Conservation (phyloP, 1,140 invertebrate genomes). For the Solen grandis region DNA sequence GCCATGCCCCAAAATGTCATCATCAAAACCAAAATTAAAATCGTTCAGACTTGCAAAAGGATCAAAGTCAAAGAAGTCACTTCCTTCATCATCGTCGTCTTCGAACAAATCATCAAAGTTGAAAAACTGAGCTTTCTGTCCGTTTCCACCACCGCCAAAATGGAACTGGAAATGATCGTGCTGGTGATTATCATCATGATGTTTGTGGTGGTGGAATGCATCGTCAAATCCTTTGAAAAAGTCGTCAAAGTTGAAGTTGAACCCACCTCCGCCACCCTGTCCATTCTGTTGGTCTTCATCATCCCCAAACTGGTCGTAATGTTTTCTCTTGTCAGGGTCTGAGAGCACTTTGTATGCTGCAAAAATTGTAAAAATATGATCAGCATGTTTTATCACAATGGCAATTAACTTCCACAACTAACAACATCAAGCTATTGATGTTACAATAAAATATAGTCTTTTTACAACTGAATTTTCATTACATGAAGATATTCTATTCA, state of each 20-base stretch:
- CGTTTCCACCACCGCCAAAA: conserved; percentile 61
- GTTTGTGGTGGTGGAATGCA: conserved; percentile 66
- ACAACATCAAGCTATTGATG: too few relatives aligned
- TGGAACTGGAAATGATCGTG: conserved; percentile 59
- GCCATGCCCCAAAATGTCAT: conserved; percentile 58
- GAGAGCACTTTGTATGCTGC: conserved; percentile 96
- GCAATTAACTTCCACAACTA: too few relatives aligned
- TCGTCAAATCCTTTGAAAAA: conserved; percentile 77
- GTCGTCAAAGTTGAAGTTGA: conserved; percentile 75
- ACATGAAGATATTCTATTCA: too few relatives aligned
- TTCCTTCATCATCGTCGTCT: conserved; percentile 66
- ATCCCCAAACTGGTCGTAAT: conserved; percentile 95
- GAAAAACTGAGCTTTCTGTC: conserved; percentile 60
- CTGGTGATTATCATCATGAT: conserved; percentile 35
- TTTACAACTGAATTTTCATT: too few relatives aligned
- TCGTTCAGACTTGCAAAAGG: conserved; percentile 39
- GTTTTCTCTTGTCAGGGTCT: conserved; percentile 94
- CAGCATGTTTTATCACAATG: too few relatives aligned
- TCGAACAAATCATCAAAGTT: conserved; percentile 76
- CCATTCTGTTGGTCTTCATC: conserved; percentile 46
- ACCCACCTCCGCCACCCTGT: conserved; percentile 52
- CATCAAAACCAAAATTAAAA: conserved; percentile 50
- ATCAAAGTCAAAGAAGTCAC: conserved; percentile 56
- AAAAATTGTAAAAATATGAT: too few relatives aligned
- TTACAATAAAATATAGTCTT: too few relatives aligned